These are phyloP conservation scores for Arbacia lixula DNA, from an alignment of 53 echinoderm and acorn worm genomes.

Conservation along the genomic window DNA sequence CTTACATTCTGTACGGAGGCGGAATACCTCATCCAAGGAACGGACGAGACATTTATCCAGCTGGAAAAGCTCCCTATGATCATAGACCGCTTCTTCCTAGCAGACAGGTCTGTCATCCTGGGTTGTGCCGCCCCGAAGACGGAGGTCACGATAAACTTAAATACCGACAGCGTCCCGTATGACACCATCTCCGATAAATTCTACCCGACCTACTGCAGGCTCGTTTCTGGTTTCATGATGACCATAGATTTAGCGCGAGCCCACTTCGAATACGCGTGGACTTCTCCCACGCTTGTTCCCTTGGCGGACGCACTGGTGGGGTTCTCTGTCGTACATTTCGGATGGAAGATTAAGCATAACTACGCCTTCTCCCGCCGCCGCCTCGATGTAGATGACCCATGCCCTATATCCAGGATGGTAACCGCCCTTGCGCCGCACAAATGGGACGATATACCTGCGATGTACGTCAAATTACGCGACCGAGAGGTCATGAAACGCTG, in stretches of 20 bases:
- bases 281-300: background rate
- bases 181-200: background rate
- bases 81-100: background rate
- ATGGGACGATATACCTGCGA: background rate
- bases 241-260: background rate
- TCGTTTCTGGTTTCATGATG: background rate
- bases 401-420: background rate
- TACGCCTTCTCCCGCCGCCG: background rate
- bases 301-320: conserved; percentile 23
- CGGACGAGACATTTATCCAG: conserved; percentile 8
- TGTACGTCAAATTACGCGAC: conserved; percentile 4
- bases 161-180: background rate
- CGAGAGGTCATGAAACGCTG: conserved; percentile 21
- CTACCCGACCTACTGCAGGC: conserved; percentile 26
- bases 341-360: conserved; percentile 10
- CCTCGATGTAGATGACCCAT: background rate
- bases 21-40: background rate
- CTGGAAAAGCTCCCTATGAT: conserved; percentile 15
- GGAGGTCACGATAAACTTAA: too few relatives aligned
- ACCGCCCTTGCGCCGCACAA: background rate
- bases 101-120: background rate
- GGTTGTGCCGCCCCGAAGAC: too few relatives aligned
- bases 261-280: conserved; percentile 14
- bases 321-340: background rate
- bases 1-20: background rate